Evolutionary conservation across 2,888 invertebrate species (phyloP).

Genomic region (Priapulus caudatus): DNA sequence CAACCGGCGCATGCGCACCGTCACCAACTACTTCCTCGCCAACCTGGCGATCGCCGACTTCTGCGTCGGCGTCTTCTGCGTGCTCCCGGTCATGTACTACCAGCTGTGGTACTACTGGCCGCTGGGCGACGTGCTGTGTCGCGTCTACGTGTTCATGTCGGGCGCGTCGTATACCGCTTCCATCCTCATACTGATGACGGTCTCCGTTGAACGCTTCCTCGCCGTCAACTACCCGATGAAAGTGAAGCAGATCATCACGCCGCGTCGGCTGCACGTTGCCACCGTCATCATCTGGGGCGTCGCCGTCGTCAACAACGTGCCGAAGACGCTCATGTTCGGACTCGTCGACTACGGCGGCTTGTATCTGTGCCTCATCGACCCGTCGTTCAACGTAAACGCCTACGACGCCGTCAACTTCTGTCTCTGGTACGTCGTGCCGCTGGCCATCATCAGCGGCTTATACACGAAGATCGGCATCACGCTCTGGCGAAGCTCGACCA

Average conservation of each 20-base stretch:
- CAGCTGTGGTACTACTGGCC: background rate
- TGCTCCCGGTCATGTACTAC: constrained; percentile 46
- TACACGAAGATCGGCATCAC: constrained; percentile 73
- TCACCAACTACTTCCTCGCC: constrained; percentile 81
- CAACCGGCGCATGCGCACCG: constrained; percentile 66
- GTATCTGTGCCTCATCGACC: constrained; percentile 21
- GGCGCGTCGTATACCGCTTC: background rate
- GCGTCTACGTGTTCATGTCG: background rate
- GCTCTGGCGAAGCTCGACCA: constrained; percentile 51
- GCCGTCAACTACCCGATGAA: constrained; percentile 57
- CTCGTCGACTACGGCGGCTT: constrained; percentile 49
- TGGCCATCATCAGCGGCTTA: constrained; percentile 60
- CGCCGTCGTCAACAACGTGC: constrained; percentile 67
- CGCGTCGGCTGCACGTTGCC: constrained; percentile 55
- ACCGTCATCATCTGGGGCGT: constrained; percentile 68
- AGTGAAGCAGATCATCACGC: constrained; percentile 67
- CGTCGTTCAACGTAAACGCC: constrained; percentile 60
- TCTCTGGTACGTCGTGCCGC: constrained; percentile 65
- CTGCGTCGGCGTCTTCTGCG: constrained; percentile 82
- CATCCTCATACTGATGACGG: constrained; percentile 47
- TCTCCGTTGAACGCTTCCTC: constrained; percentile 32
- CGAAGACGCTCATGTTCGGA: constrained; percentile 69
- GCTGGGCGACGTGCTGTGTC: background rate
- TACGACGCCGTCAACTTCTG: constrained; percentile 70
- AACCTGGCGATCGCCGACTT: constrained; percentile 81